Percentiles rank a stretch among this genome's conserved stretches.
Evolutionary conservation across 2,113 vertebrate genomes (phyloP).

Genomic region (Rhinoderma darwinii): DNA sequence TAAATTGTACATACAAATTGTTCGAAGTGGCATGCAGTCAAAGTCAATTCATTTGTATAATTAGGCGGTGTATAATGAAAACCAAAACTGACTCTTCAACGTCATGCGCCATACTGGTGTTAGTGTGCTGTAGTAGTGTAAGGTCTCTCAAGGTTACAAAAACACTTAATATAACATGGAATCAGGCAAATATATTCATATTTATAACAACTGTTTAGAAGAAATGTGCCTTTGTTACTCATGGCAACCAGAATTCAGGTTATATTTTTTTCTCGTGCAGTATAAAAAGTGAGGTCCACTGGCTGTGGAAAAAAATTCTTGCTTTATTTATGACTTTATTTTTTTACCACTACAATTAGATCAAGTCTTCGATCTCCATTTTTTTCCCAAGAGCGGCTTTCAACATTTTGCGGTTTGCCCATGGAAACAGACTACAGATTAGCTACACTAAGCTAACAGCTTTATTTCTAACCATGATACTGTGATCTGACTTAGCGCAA

Average conservation of each 20-base stretch:
- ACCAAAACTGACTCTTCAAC: background rate
- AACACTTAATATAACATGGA: too few relatives aligned
- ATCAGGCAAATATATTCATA: background rate
- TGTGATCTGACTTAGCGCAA: background rate
- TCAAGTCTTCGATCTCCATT: too few relatives aligned
- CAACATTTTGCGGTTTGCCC: background rate
- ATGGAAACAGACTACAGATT: background rate
- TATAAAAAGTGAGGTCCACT: background rate
- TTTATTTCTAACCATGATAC: background rate
- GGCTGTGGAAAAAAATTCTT: background rate
- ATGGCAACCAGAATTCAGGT: too few relatives aligned
- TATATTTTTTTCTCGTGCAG: background rate
- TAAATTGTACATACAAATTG: too few relatives aligned
- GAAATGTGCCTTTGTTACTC: too few relatives aligned
- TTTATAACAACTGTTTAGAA: too few relatives aligned
- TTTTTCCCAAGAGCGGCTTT: background rate
- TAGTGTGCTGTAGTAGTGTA: background rate
- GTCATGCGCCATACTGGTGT: background rate
- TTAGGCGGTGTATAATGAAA: background rate
- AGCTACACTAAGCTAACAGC: background rate
- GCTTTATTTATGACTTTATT: too few relatives aligned
- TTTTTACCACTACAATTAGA: too few relatives aligned
- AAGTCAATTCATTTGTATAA: background rate
- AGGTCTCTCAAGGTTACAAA: background rate
- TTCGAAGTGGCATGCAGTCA: too few relatives aligned